These are phyloP conservation scores for Hydropsyche tenuis DNA, from an alignment of 1,140 invertebrate species.

Conservation along the genomic window DNA sequence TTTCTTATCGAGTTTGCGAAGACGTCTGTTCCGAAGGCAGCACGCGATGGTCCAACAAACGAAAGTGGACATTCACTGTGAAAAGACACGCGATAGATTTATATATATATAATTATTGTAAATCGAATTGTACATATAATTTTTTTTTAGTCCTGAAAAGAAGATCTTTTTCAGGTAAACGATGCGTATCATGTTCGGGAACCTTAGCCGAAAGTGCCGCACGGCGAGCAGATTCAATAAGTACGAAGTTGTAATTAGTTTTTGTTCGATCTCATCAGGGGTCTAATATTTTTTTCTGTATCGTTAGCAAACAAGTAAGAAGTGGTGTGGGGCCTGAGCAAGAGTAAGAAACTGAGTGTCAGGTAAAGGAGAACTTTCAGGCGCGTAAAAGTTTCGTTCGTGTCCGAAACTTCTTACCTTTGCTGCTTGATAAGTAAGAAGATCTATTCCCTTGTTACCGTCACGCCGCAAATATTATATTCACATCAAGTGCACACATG, in stretches of 20 bases:
- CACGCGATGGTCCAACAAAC: not conserved
- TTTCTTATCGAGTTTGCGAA: slow-evolving; percentile 2
- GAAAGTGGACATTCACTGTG: not conserved
- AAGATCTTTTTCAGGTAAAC: no score
- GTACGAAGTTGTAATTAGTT: slow-evolving; percentile 25
- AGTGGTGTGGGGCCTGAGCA: not conserved
- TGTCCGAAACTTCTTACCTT: slow-evolving; percentile 16
- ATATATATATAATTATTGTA: not conserved
- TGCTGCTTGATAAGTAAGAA: slow-evolving; percentile 4
- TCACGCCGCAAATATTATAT: slow-evolving; percentile 10
- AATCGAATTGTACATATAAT: not conserved
- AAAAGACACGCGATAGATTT: slow-evolving; percentile 7
- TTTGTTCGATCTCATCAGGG: slow-evolving; percentile 25
- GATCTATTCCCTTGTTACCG: slow-evolving; percentile 20
- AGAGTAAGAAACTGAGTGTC: slow-evolving; percentile 13
- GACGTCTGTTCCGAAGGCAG: not conserved
- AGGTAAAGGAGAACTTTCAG: slow-evolving; percentile 1
- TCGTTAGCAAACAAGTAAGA: slow-evolving; percentile 22
- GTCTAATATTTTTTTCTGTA: slow-evolving; percentile 29
- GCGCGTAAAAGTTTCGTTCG: not conserved
- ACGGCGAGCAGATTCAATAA: not conserved
- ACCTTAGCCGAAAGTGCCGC: not conserved
- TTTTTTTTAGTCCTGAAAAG: not conserved
- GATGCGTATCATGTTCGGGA: no score
- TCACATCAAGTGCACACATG: not conserved